phyloP scores from a whole-genome alignment of 2,888 invertebrate species.

The Andrena camellia region DNA sequence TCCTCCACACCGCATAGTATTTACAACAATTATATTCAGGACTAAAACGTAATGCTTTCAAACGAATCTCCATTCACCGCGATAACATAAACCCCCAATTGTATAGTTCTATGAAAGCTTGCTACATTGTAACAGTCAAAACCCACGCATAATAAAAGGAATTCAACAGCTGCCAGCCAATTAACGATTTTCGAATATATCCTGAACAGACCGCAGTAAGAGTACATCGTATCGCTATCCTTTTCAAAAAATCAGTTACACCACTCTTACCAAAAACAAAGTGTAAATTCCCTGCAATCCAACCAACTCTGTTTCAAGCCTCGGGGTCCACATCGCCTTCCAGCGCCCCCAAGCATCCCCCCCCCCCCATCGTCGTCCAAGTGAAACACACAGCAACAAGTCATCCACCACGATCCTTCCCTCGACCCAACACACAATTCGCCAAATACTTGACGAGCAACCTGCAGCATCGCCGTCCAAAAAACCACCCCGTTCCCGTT shows the following conservation, averaged over 20 bases:
- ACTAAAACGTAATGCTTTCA: slow-evolving; percentile 20
- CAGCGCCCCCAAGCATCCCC: no score
- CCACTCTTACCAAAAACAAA: neutral
- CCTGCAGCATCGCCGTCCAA: neutral
- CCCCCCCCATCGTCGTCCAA: no score
- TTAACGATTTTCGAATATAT: slow-evolving; percentile 23
- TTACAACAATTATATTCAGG: neutral
- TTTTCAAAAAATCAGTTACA: neutral
- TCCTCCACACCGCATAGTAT: neutral
- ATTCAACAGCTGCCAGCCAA: slow-evolving; percentile 16
- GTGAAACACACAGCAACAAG: no score
- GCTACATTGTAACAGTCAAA: slow-evolving; percentile 9
- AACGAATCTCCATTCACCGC: slow-evolving; percentile 9
- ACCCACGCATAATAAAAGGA: slow-evolving; percentile 6
- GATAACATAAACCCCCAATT: slow-evolving; percentile 11
- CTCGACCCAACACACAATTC: no score
- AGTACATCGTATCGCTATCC: neutral
- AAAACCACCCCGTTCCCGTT: slow-evolving; percentile 23
- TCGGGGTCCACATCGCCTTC: no score
- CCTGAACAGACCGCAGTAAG: neutral
- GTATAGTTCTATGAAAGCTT: slow-evolving; percentile 29
- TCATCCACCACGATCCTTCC: no score
- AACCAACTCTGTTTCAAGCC: neutral
- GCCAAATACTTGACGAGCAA: neutral
- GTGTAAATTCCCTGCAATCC: neutral